A percentile compares a stretch with the other conserved stretches of the same genome.
These are phyloP conservation scores for Gonatopus flavifemur DNA, from an alignment of 1,140 invertebrate species.

Conservation along the genomic window DNA sequence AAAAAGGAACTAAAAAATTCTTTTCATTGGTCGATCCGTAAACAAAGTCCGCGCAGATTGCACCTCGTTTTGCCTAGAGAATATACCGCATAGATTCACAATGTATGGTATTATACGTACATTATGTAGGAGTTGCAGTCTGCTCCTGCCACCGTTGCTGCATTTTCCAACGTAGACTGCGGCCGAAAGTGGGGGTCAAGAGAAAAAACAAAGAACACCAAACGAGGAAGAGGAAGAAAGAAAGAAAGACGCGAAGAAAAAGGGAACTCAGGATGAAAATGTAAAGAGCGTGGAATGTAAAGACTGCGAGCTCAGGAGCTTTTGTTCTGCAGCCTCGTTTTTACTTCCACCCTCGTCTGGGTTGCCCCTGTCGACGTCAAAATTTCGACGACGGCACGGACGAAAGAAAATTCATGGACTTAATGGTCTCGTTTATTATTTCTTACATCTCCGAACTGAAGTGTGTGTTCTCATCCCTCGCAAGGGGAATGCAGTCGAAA, in stretches of 20 bases:
- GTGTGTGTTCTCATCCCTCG: constrained; percentile 26
- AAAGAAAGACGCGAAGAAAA: neutral
- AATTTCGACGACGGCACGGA: no score
- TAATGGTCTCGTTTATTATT: constrained; percentile 45
- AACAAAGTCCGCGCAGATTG: no score
- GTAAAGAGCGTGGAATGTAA: constrained; percentile 34
- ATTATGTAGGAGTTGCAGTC: no score
- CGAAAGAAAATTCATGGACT: constrained; percentile 40
- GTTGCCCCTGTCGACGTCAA: no score
- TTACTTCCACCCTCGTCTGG: constrained; percentile 20
- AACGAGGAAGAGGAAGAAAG: neutral
- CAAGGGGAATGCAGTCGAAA: constrained; percentile 24
- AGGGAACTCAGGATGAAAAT: constrained; percentile 28
- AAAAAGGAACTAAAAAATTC: no score
- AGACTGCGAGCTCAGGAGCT: constrained; percentile 33
- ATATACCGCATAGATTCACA: no score
- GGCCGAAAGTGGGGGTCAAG: neutral
- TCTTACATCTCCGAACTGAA: constrained; percentile 36
- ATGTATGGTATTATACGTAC: no score
- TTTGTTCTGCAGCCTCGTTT: constrained; percentile 35
- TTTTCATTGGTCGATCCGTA: no score
- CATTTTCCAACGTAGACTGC: constrained; percentile 8
- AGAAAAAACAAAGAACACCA: neutral
- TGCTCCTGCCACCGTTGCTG: no score
- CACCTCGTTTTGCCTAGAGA: no score